Evolutionary conservation across 2,797 vertebrate genomes (phyloP), one percentile per base, ranked within the genome.

Genomic region (Lepilemur ruficaudatus): DNA sequence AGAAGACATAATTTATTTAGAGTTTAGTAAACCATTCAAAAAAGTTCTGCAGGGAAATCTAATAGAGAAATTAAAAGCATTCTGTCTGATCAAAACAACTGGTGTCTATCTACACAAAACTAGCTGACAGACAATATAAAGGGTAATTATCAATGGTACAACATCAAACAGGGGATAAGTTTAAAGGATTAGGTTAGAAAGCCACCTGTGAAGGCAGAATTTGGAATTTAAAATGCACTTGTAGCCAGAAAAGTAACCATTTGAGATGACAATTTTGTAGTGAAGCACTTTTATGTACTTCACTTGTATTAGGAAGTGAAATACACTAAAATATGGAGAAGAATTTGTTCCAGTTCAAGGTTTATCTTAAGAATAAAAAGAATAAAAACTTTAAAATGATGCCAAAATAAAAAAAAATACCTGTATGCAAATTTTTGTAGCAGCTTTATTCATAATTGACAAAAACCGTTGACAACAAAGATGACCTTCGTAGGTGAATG

Each of bases 71-170:
- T 97, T 93, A 94, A 72, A 96, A 90, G 38, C 75, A 87, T 93
- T 94, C 35, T 78, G 12, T 87, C 92, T 96, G 75, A 79, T 59
- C 94, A 80, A 95, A 97, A 89, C 63, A 81, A 84, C 80, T 13
- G 48, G 61, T 0, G n/a, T 95, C 91, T 1, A 0, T 97, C 86
- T 87, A 81, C 75, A 97, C 96, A 97, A 97, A 97, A 91, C 82
- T 95, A 92, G 95, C 96, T 93, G 92, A 98, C 94, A 96, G 93
- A 94, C 75, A 96, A 94, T 91, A 95, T 97, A 97, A 96, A 82
- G 93, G 83, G 82, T 91, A 96, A 97, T 98, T 97, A 94, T 48
- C 92, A 86, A 83, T 81, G 96, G 57, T 63, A 82, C 57, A 85
- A 69, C 84, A 94, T 93, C 95, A 96, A 95, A 91, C 85, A 63